phyloP scores from a whole-genome alignment of 2,888 invertebrate genomes.

The Apamea epomidion region DNA sequence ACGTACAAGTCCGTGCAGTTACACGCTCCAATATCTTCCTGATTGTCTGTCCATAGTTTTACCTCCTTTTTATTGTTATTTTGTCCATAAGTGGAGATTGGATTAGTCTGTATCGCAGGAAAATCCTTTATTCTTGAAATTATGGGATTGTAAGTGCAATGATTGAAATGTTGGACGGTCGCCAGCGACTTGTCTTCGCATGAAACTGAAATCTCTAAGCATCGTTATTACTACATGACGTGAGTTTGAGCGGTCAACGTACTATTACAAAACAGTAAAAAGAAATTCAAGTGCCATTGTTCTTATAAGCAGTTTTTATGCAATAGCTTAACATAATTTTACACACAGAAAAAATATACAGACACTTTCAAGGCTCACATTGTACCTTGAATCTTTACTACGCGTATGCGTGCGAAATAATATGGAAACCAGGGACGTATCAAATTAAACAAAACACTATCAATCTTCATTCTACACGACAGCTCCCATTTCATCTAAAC shows the following conservation, averaged over 20 bases:
- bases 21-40: slow-evolving; percentile 64
- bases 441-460: slow-evolving; percentile 31
- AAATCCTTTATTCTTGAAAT: slow-evolving; percentile 52
- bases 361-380: slow-evolving; percentile 7
- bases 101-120: slow-evolving; percentile 56
- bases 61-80: slow-evolving; percentile 63
- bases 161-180: slow-evolving; percentile 50
- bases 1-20: slow-evolving; percentile 59
- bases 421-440: slow-evolving; percentile 17
- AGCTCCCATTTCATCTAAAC: slow-evolving; percentile 28
- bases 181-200: slow-evolving; percentile 50
- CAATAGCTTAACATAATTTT: neutral
- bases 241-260: slow-evolving; percentile 46
- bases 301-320: neutral
- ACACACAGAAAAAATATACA: slow-evolving; percentile 1
- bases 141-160: slow-evolving; percentile 42
- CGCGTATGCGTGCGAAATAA: slow-evolving; percentile 1
- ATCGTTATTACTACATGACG: slow-evolving; percentile 41
- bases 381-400: neutral
- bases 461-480: slow-evolving; percentile 11
- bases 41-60: slow-evolving; percentile 64
- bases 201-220: slow-evolving; percentile 42
- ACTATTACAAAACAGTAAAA: slow-evolving; percentile 27
- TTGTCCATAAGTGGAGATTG: slow-evolving; percentile 62
- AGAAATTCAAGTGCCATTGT: slow-evolving; percentile 10